Percentiles rank a stretch among this genome's conserved stretches.
phyloP scores from a whole-genome alignment of 2,113 vertebrate species.

The Entelurus aequoreus region DNA sequence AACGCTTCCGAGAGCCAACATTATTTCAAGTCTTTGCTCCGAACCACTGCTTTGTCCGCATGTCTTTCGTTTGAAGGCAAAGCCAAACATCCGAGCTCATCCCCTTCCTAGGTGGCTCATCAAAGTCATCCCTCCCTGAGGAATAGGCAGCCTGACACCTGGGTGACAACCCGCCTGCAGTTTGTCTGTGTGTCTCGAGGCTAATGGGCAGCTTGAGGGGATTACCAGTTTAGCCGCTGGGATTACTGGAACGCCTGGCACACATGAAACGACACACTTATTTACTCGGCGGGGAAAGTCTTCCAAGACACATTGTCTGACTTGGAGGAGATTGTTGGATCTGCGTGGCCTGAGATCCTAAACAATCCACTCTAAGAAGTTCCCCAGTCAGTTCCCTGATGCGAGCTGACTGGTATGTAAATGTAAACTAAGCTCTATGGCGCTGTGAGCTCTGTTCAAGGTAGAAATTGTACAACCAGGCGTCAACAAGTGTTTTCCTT shows the following conservation, averaged over 20 bases:
- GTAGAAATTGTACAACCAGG: conserved; percentile 2
- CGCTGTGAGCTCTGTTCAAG: not conserved
- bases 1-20: no score
- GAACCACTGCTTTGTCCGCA: no score
- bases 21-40: no score
- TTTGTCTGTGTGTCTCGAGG: conserved; percentile 32
- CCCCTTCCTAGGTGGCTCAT: conserved; percentile 50
- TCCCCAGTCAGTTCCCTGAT: conserved; percentile 9
- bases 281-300: conserved; percentile 17
- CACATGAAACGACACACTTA: conserved; percentile 20
- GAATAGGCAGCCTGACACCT: conserved; percentile 49
- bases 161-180: conserved; percentile 45
- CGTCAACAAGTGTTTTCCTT: conserved; percentile 13
- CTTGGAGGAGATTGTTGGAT: conserved; percentile 20
- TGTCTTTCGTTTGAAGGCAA: not conserved
- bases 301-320: conserved; percentile 35
- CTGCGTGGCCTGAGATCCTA: conserved; percentile 32
- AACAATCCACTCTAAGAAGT: conserved; percentile 34
- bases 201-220: conserved; percentile 59
- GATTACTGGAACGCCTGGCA: conserved; percentile 56
- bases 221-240: conserved; percentile 63
- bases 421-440: no score
- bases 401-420: conserved; percentile 15
- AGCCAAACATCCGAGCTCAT: conserved; percentile 5
- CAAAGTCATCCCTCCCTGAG: conserved; percentile 54